phyloP scores from a whole-genome alignment of 2,797 vertebrate species.

The Pseudomugil tenellus region DNA sequence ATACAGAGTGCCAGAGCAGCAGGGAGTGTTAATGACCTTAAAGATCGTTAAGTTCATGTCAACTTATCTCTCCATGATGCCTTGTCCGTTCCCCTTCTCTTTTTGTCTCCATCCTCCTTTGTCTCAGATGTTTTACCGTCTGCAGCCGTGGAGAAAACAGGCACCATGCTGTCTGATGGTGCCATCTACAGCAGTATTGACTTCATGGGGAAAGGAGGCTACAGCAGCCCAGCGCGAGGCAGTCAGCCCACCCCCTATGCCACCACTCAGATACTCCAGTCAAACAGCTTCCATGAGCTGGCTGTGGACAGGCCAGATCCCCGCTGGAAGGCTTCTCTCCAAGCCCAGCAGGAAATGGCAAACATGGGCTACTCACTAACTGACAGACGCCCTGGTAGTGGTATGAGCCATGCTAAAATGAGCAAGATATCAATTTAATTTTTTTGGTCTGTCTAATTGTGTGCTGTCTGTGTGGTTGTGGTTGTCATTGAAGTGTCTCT shows the following conservation, averaged over 20 bases:
- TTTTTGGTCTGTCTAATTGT: neutral
- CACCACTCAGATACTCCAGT: slow-evolving; percentile 97
- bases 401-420: slow-evolving; percentile 74
- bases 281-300: slow-evolving; percentile 96
- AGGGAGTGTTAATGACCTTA: slow-evolving; percentile 83
- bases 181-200: slow-evolving; percentile 99
- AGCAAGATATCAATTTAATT: slow-evolving; percentile 15
- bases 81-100: slow-evolving; percentile 24
- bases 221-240: slow-evolving; percentile 92
- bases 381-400: slow-evolving; percentile 91
- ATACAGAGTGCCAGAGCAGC: slow-evolving; percentile 69
- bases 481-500: neutral
- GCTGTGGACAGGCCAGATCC: slow-evolving; percentile 95
- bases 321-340: slow-evolving; percentile 95
- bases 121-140: slow-evolving; percentile 89
- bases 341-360: slow-evolving; percentile 93
- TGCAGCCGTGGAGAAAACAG: slow-evolving; percentile 92
- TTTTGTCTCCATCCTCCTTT: slow-evolving; percentile 42
- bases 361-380: slow-evolving; percentile 94
- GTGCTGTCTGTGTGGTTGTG: neutral
- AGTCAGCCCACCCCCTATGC: slow-evolving; percentile 94
- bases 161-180: slow-evolving; percentile 97
- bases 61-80: slow-evolving; percentile 62
- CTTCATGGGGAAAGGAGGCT: slow-evolving; percentile 94
- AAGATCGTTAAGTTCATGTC: slow-evolving; percentile 76